Conservation (phyloP, 2,888 invertebrate species). For the Drosophila maculinotata region DNA sequence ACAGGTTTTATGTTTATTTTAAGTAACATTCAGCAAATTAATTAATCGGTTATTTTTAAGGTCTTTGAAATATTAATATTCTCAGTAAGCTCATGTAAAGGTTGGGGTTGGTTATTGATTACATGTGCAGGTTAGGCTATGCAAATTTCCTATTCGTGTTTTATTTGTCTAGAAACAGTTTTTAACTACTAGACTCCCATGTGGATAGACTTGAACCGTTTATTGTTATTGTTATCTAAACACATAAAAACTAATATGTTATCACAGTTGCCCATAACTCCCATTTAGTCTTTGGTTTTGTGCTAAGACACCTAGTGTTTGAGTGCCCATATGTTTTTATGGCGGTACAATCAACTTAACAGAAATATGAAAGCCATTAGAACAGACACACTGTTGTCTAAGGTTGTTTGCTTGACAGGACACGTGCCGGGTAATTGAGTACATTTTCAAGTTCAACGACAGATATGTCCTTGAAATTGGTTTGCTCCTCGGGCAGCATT, state of each 20-base stretch:
- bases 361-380: constrained; percentile 62
- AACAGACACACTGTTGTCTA: constrained; percentile 47
- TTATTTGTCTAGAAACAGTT: no score
- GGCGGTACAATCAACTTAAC: constrained; percentile 45
- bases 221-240: neutral
- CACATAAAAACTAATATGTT: constrained; percentile 34
- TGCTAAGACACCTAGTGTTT: constrained; percentile 28
- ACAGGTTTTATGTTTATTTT: constrained; percentile 1
- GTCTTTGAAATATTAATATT: neutral
- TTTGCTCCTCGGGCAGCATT: constrained; percentile 34
- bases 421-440: constrained; percentile 58
- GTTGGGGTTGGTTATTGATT: no score
- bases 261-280: constrained; percentile 23
- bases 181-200: neutral
- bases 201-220: constrained; percentile 3
- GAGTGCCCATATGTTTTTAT: constrained; percentile 44
- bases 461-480: constrained; percentile 35
- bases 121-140: neutral
- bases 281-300: constrained; percentile 21
- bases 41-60: neutral
- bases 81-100: neutral
- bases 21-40: neutral
- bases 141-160: no score
- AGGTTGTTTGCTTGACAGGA: constrained; percentile 39
- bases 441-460: constrained; percentile 34